Base-by-base conservation (phyloP, 2,888 invertebrate genomes). In the Zhuqinia jingwanae region DNA sequence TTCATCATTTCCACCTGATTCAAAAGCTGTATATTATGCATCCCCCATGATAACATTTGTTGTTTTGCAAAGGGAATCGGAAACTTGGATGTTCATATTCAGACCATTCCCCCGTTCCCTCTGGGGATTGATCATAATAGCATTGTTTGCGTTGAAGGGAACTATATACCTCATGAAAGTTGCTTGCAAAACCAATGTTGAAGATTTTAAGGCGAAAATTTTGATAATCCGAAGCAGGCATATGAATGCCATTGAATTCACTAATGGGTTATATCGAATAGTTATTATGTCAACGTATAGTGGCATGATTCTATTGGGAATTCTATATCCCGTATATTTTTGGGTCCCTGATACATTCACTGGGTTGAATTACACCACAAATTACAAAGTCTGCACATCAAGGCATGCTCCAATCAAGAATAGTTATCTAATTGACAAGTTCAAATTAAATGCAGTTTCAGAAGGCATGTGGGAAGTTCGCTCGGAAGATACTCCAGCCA, bases 11-110 rank as follows among this genome's bases (percentile, higher is more conserved):
- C 81, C 81, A 0, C 78, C 87, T 0, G 87, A 87, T 30, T 36
- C 53, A 0, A 63, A 63, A 8, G 77, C 81, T 2, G 60, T 87
- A 8, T 87, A 78, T 53, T 87, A 83, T 30, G 82, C 82, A 5
- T 83, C 83, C 11, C 87, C 87, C 0, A 78, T 76, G 50, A 78
- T 87, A 1, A 83, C 78, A 10, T 87, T 83, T 82, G 63, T 83
- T 8, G 78, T 87, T n/a, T 20, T 87, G 27, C 27, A 73, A 27
- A 58, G 76, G 10, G 50, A 75, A 0, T 83, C 82, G n/a, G 42
- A 73, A 5, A 30, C 78, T 1, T 83, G 87, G 82, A 20, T 22
- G 30, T 83, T 83, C 60, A 79, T 79, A 3, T 36, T 83, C 15
- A 45, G 73, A 11, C 87, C 87, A 17, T 87, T 83, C 45, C 78